A percentile compares a stretch with the other conserved stretches of the same genome.
phyloP scores from a whole-genome alignment of 1,140 invertebrate species.

The Drosophila nannoptera region DNA sequence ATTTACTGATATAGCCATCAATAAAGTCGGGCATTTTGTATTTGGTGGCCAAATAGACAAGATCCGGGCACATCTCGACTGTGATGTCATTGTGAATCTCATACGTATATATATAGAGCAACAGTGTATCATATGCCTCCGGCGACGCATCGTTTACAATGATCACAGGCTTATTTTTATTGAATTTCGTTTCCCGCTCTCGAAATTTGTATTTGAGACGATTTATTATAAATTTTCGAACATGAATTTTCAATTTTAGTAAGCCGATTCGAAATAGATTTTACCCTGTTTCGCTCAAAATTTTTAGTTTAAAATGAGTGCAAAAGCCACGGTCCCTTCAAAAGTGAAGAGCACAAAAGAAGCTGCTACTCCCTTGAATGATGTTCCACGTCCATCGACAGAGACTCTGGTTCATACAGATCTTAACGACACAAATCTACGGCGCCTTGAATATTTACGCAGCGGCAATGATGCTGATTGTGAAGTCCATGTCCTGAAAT shows the following conservation, averaged over 20 bases:
- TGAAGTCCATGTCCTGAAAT: slow-evolving; percentile 40
- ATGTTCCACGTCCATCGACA: not conserved
- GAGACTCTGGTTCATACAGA: not conserved
- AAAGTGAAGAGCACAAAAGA: no score
- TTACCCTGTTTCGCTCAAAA: no score
- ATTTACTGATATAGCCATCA: slow-evolving; percentile 37
- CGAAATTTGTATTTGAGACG: slow-evolving; percentile 19
- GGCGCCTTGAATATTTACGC: slow-evolving; percentile 46
- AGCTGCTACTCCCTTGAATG: not conserved
- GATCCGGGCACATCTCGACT: slow-evolving; percentile 45
- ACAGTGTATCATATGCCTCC: slow-evolving; percentile 48
- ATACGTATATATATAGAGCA: slow-evolving; percentile 62
- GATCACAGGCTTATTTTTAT: slow-evolving; percentile 22
- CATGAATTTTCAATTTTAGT: no score
- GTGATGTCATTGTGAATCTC: slow-evolving; percentile 45
- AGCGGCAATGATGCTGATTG: slow-evolving; percentile 47
- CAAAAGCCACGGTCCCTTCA: no score
- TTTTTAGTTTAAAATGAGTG: no score
- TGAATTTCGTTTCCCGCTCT: slow-evolving; percentile 28
- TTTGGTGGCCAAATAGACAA: slow-evolving; percentile 34
- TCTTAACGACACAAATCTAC: slow-evolving; percentile 9
- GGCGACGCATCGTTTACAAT: slow-evolving; percentile 48
- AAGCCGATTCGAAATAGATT: no score
- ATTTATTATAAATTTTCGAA: no score
- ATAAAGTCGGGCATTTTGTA: slow-evolving; percentile 49